Evolutionary conservation across 2,797 vertebrate genomes (phyloP), one percentile per base, ranked within the genome.

Genomic region (Mycteria americana): DNA sequence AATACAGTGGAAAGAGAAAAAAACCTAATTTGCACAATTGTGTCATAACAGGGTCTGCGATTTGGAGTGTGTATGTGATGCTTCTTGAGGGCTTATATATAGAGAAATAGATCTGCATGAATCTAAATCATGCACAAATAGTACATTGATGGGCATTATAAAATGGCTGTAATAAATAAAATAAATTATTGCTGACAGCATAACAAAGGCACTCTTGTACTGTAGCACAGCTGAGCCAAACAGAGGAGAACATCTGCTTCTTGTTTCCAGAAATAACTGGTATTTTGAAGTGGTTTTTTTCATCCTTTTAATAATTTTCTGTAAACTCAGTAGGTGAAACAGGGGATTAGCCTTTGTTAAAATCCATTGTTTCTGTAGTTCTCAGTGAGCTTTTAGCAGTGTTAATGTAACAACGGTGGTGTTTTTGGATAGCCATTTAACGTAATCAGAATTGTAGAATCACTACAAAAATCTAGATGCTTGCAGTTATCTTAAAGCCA

Each of bases 221-320:
- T 94, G 94, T 92, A 96, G 89, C 89, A 89, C 91, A 97, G 96
- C 97, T 97, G 91, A 96, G 95, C 93, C 94, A 95, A 96, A 94
- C 93, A 97, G 96, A 96, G 75, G 92, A 95, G 96, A 97, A 97
- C 97, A 97, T 97, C 97, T 96, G 97, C 96, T 97, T 96, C 97
- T 97, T 97, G 96, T 97, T 97, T 97, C 93, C 92, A 97, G 91
- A 95, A 97, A 96, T 96, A 96, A 94, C 94, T 93, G 84, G 65
- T 72, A 93, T 97, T 96, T 96, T 96, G 91, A 96, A 95, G 82
- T 94, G 92, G 62, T 1, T 68, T 93, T 97, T 92, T 86, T 95
- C 79, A 81, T 96, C 78, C 84, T 96, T 94, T 75, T 89, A 82
- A 74, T 97, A 85, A 95, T 91, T 92, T 97, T 89, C 60, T 89